Evolutionary conservation across 92 coral and sea anemone genomes (phyloP).

Genomic region (Actinernus sp.): DNA sequence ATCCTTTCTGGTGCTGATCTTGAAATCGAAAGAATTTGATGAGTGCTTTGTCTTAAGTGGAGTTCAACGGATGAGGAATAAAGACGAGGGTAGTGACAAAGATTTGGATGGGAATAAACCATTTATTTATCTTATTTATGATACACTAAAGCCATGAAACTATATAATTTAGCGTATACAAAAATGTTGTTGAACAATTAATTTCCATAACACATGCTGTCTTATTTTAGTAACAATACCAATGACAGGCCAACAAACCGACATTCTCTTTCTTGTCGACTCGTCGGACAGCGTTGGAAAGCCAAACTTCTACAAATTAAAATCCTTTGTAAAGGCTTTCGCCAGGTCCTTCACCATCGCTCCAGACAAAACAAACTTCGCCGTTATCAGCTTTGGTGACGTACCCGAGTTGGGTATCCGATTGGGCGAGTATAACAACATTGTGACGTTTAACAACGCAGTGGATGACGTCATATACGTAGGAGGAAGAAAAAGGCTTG

Average conservation of each 20-base stretch:
- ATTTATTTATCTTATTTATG: no score
- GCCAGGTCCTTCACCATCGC: constrained; percentile 58
- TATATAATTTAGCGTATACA: no score
- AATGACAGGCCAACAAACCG: constrained; percentile 47
- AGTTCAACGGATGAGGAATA: no score
- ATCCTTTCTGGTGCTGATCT: no score
- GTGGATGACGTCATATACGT: constrained; percentile 52
- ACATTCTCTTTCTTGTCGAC: constrained; percentile 72
- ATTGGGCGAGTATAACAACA: constrained; percentile 60
- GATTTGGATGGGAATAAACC: no score
- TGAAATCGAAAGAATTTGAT: no score
- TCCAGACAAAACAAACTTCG: constrained; percentile 69
- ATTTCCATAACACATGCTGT: no score
- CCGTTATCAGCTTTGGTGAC: constrained; percentile 72
- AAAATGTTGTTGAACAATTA: no score
- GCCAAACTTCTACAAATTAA: constrained; percentile 62
- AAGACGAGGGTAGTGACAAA: no score
- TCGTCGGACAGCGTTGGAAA: constrained; percentile 66
- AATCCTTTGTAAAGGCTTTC: constrained; percentile 76
- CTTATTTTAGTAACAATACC: no score
- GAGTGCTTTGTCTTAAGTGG: no score
- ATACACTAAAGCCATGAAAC: no score
- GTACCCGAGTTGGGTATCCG: constrained; percentile 45
- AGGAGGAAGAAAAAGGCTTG: constrained; percentile 65
- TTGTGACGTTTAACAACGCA: constrained; percentile 50